A percentile compares a stretch with the other conserved stretches of the same genome.
Conservation (phyloP, 2,113 vertebrate genomes). For the Embiotoca jacksoni region DNA sequence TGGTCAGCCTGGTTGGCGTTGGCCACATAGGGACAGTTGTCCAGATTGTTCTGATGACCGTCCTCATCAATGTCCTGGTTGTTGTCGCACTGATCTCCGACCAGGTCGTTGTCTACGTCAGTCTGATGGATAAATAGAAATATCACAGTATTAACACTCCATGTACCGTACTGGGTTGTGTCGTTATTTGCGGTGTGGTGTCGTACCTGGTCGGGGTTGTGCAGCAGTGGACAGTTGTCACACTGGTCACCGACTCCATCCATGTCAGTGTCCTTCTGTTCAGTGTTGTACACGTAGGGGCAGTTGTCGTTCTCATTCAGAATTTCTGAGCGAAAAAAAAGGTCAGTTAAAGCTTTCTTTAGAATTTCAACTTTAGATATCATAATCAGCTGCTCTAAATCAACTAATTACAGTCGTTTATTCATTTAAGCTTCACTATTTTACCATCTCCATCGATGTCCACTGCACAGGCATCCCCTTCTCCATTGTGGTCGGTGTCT, state of each 20-base stretch:
- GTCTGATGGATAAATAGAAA: slow-evolving; percentile 77
- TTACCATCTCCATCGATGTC: slow-evolving; percentile 98
- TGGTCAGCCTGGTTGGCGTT: slow-evolving; percentile 98
- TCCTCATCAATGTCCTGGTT: slow-evolving; percentile 98
- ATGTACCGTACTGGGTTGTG: not conserved
- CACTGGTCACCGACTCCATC: slow-evolving; percentile 98
- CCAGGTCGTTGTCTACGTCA: slow-evolving; percentile 94
- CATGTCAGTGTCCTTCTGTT: slow-evolving; percentile 95
- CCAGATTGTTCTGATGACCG: slow-evolving; percentile 97
- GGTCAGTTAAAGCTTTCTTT: not conserved
- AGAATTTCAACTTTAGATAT: not conserved
- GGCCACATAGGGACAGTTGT: slow-evolving; percentile 96
- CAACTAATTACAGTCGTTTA: not conserved
- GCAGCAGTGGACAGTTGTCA: slow-evolving; percentile 95
- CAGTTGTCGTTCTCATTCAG: slow-evolving; percentile 97
- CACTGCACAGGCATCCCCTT: slow-evolving; percentile 94
- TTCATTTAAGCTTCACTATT: slow-evolving; percentile 24
- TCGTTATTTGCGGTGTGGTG: not conserved
- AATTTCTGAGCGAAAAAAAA: slow-evolving; percentile 83
- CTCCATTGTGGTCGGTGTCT: slow-evolving; percentile 94
- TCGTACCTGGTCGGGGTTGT: slow-evolving; percentile 91
- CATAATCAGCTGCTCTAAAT: not conserved
- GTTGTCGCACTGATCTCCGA: slow-evolving; percentile 97
- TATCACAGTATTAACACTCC: not conserved
- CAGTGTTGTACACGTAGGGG: slow-evolving; percentile 95